Conservation (phyloP, 2,888 invertebrate genomes). For the Dasysyrphus albostriatus region DNA sequence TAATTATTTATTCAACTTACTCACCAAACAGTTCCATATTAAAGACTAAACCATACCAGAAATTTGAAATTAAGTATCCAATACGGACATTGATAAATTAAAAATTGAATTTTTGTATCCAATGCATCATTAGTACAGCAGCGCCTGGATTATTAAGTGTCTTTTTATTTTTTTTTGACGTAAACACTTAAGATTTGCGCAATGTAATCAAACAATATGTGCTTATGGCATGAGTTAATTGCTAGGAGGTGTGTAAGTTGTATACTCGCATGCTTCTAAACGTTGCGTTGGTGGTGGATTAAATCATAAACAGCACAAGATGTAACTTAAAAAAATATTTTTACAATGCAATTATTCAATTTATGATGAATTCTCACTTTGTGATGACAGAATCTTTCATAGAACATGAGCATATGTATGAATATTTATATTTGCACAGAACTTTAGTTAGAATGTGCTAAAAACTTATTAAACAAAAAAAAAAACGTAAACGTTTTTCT, state of each 20-base stretch:
- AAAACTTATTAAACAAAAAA: background rate
- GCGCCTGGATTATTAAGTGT: constrained; percentile 1
- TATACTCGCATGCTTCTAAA: background rate
- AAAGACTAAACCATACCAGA: background rate
- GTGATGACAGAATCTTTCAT: constrained; percentile 9
- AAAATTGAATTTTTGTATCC: background rate
- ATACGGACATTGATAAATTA: background rate
- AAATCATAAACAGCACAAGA: constrained; percentile 18
- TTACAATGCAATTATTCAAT: constrained; percentile 33
- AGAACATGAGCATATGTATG: background rate
- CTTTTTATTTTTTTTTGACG: background rate
- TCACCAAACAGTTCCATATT: background rate
- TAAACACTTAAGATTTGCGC: background rate
- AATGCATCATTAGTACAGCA: background rate
- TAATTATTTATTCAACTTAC: background rate
- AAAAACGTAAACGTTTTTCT: background rate
- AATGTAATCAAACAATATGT: background rate
- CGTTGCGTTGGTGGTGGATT: constrained; percentile 18
- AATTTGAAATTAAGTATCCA: background rate
- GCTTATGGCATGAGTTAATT: background rate
- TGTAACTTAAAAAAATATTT: constrained; percentile 14
- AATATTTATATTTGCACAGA: background rate
- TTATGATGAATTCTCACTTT: constrained; percentile 11
- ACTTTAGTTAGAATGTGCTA: background rate
- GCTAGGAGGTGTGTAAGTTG: background rate